These are phyloP conservation scores for Synaphobranchus kaupii DNA, from an alignment of 2,797 vertebrate genomes.

Conservation along the genomic window DNA sequence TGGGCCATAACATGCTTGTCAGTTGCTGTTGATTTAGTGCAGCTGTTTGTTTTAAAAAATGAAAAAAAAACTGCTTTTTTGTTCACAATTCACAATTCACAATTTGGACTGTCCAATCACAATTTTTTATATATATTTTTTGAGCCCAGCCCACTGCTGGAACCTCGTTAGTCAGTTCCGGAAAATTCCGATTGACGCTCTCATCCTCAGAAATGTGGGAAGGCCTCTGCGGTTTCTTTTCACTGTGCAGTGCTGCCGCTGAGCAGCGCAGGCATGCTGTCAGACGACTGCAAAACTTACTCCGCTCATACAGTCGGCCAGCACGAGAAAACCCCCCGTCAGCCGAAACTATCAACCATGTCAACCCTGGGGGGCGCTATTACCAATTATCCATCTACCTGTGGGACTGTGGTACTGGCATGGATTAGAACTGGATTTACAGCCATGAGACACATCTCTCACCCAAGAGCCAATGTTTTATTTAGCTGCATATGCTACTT, in stretches of 20 bases:
- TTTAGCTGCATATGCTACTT: background rate
- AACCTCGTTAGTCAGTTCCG: background rate
- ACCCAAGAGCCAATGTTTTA: background rate
- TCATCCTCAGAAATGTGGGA: background rate
- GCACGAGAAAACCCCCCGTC: too few species aligned
- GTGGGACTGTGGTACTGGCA: background rate
- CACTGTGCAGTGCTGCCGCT: too few species aligned
- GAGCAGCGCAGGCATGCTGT: too few species aligned
- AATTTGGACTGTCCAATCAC: background rate
- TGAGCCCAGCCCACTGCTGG: background rate
- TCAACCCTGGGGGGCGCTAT: background rate
- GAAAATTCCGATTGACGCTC: background rate
- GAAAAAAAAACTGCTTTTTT: background rate
- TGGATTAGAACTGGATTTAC: background rate
- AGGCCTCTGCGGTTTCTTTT: too few species aligned
- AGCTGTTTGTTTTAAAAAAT: background rate
- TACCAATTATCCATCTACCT: background rate
- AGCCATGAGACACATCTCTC: background rate
- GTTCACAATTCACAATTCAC: background rate
- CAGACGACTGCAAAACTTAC: background rate
- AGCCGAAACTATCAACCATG: too few species aligned
- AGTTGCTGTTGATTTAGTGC: background rate
- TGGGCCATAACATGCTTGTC: background rate
- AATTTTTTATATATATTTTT: background rate
- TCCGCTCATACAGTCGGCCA: too few species aligned